Evolutionary conservation across 2,888 invertebrate genomes (phyloP), one percentile per base, ranked within the genome.

Genomic region (Bellardia pandia): DNA sequence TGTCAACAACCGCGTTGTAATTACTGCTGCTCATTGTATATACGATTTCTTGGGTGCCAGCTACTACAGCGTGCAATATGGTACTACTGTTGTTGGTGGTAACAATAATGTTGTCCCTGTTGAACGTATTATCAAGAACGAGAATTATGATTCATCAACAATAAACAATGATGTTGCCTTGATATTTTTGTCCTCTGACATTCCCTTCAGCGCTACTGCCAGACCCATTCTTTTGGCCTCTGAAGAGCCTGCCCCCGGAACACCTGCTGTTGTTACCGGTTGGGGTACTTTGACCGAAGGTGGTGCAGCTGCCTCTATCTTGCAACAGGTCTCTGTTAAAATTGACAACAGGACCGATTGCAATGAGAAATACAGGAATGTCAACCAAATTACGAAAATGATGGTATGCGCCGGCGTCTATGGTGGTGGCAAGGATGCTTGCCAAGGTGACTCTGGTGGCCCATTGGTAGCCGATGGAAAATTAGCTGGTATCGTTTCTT

Each of bases 151-250:
- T n/a, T 48, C 77, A 0, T 9, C 14, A 1, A 72, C 51, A 16
- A 56, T 75, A 9, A 69, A 86, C 51, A 81, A 89, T 48, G 90
- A 90, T 68, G 76, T 90, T 51, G 88, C 87, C 30, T 72, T 90
- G 42, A 77, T 89, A 9, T 74, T 74, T 30, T 64, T 88, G 68
- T 3, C 2, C 8, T 64, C 72, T 7, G 75, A 78, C 0, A 88
- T 89, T 74, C 53, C 51, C 7, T 74, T 80, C 14, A 72, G 72
- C 66, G 37, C 40, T 7, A 42, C 2, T 33, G 94, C 96, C 58
- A 93, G 94, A 2, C 96, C 96, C 0, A 94, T 96, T 81, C 95
- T 95, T 88, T 90, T 96, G 88, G 95, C 94, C 85, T 94, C 94
- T 94, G 90, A 90, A 86, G 89, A 86, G 3, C 91, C 92, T 2